Evolutionary conservation across 2,888 invertebrate species (phyloP).

Genomic region (Macropis europaea): DNA sequence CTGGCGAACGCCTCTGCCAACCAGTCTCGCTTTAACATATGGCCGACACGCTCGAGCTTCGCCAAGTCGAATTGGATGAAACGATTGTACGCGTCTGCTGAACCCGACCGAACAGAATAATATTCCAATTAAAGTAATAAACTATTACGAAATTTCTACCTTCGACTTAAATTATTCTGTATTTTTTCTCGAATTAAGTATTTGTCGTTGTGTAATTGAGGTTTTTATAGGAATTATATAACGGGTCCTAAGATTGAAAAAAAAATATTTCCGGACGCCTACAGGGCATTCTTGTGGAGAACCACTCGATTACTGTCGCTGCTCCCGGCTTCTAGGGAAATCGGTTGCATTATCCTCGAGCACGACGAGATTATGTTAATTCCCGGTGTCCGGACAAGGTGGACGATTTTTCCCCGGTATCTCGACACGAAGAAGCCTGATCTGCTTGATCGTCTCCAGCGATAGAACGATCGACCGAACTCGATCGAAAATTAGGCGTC

Average conservation of each 20-base stretch:
- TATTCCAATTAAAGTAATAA: too few species aligned
- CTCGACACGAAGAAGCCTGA: slow-evolving; percentile 23
- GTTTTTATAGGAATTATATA: not conserved
- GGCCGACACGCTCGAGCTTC: slow-evolving; percentile 13
- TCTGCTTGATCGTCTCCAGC: slow-evolving; percentile 15
- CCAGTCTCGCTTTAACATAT: slow-evolving; percentile 49
- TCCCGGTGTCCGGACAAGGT: slow-evolving; percentile 45
- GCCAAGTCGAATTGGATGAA: slow-evolving; percentile 23
- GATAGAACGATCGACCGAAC: slow-evolving; percentile 23
- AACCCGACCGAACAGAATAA: too few species aligned
- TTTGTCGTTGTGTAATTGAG: not conserved
- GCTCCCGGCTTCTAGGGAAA: slow-evolving; percentile 59
- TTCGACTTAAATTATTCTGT: too few species aligned
- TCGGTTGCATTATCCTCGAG: slow-evolving; percentile 71
- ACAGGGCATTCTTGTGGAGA: slow-evolving; percentile 37
- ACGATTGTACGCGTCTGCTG: slow-evolving; percentile 1
- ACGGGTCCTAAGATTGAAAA: slow-evolving; percentile 14
- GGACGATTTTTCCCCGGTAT: slow-evolving; percentile 27
- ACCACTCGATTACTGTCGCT: slow-evolving; percentile 39
- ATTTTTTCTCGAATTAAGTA: too few species aligned
- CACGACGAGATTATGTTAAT: slow-evolving; percentile 73
- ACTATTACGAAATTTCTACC: too few species aligned
- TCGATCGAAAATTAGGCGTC: slow-evolving; percentile 35
- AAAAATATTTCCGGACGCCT: not conserved
- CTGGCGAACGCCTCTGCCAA: slow-evolving; percentile 58